Base-by-base conservation (phyloP, 2,113 vertebrate genomes). In the Apus apus region DNA sequence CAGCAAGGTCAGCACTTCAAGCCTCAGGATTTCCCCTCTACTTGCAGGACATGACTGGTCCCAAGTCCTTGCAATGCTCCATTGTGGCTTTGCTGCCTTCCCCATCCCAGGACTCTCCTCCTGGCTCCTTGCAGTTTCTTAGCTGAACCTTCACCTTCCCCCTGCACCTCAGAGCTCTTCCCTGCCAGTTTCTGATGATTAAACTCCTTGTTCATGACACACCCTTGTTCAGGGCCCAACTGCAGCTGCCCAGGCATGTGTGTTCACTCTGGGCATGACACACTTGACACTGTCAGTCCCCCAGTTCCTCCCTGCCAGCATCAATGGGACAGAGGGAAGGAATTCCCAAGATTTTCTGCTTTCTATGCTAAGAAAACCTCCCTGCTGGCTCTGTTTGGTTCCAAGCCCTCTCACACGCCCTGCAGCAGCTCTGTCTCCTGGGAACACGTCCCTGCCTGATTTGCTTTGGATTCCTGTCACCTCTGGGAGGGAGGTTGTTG, bases 201-300 rank as follows among this genome's bases (percentile, higher is more conserved):
- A 10, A 50, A 3, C 23, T 4, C 54, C 67, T 19, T 15, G 11
- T 4, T 57, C 0, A 0, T 1, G 64, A 23, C 64, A 26, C n/a
- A 11, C 20, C 46, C 78, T 89, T 43, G 1, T 1, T 15, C 17
- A 57, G 30, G 46, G 48, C 50, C 26, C 11, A 32, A 6, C 53
- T 48, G 46, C n/a, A 34, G 80, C 75, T 67, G 72, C 78, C 66
- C 5, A 1, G 40, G 54, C 25, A 16, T 1, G 51, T 1, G 45
- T 29, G 51, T 23, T 9, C 38, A 2, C 45, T 15, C 21, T 3
- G 26, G 34, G 14, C 16, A 23, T 5, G 57, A 30, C 61, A 15
- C 0, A 16, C 22, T 6, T 14, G 45, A 43, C 40, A 8, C 57
- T 18, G 5, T 12, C 30, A 26, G 54, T 30, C 26, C 36, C 43